Evolutionary conservation across 2,113 vertebrate genomes (phyloP).

Genomic region (Aramus guarauna): DNA sequence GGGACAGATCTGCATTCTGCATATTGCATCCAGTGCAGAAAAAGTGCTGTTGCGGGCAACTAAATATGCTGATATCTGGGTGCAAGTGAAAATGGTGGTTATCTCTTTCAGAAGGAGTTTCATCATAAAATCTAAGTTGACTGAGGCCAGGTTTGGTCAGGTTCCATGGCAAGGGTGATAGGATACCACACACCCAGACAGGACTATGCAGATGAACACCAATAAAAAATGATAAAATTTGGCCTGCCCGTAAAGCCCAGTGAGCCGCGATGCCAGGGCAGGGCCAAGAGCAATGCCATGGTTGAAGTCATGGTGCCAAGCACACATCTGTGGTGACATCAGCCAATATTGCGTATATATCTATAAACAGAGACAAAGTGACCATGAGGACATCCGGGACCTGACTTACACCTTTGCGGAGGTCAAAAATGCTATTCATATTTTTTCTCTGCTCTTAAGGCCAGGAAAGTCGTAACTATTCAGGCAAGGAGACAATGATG

Average conservation of each 20-base stretch:
- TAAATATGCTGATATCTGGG: neutral
- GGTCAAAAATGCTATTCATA: neutral
- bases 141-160: neutral
- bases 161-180: too few relatives aligned
- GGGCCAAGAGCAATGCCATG: neutral
- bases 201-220: neutral
- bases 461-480: neutral
- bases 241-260: neutral
- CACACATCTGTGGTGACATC: neutral
- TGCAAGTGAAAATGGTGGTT: neutral
- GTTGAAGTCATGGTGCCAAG: neutral
- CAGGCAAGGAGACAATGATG: neutral
- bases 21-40: neutral
- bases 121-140: neutral
- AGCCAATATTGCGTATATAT: neutral
- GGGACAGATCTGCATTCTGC: neutral
- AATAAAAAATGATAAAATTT: neutral
- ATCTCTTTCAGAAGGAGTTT: neutral
- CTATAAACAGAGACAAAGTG: neutral
- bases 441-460: neutral
- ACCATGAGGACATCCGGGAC: neutral
- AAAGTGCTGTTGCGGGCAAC: neutral
- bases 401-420: neutral
- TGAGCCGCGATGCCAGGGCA: neutral
- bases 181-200: neutral